A percentile compares a stretch with the other conserved stretches of the same genome.
Conservation (phyloP, 2,113 vertebrate genomes). For the Ceyx melanurus region DNA sequence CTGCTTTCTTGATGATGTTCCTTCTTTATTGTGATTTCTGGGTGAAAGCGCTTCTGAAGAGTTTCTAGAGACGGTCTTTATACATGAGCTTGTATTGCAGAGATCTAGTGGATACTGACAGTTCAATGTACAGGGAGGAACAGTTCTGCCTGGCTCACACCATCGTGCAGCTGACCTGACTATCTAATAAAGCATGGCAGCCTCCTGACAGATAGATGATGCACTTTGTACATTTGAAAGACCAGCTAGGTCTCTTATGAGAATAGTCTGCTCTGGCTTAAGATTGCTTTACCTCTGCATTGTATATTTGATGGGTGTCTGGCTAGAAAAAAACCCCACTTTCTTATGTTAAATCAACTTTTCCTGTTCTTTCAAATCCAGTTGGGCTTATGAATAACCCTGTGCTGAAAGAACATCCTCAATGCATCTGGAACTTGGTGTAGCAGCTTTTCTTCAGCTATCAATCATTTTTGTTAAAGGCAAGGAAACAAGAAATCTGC, state of each 20-base stretch:
- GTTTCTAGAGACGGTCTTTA: not conserved
- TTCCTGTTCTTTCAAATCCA: not conserved
- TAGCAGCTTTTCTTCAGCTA: not conserved
- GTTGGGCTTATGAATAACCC: not conserved
- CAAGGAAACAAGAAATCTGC: not conserved
- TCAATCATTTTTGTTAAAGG: not conserved
- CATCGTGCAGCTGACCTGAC: not conserved
- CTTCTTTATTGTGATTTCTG: not conserved
- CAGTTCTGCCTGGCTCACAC: not conserved
- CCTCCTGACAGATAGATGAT: not conserved
- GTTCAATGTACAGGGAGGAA: not conserved
- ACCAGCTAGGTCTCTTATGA: not conserved
- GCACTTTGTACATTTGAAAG: constrained; percentile 22
- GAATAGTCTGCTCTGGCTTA: not conserved
- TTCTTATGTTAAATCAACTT: constrained; percentile 11
- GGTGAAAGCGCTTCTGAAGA: not conserved
- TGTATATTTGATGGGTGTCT: not conserved
- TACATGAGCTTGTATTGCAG: not conserved
- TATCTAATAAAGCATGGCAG: constrained; percentile 3
- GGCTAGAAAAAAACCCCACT: not conserved
- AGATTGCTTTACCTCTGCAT: not conserved
- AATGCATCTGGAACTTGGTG: not conserved
- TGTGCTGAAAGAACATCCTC: not conserved
- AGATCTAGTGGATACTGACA: not conserved
- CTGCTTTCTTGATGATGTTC: not conserved